Evolutionary conservation across 2,888 invertebrate genomes (phyloP).

Genomic region (Athalia cordata): DNA sequence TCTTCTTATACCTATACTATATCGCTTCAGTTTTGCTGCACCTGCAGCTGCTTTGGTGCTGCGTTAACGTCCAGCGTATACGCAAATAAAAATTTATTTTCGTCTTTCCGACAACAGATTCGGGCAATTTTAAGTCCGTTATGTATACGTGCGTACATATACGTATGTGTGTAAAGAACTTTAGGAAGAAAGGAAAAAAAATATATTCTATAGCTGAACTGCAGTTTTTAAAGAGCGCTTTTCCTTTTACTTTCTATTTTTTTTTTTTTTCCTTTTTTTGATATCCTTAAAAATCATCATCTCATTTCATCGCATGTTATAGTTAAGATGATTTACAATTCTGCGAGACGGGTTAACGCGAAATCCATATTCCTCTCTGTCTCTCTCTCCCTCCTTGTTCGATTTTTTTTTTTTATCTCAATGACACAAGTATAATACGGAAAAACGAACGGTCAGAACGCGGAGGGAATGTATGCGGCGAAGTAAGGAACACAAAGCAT

Average conservation of each 20-base stretch:
- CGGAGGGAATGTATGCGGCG: no score
- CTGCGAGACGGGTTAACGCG: neutral
- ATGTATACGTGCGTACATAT: neutral
- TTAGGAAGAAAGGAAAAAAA: neutral
- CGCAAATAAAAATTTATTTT: neutral
- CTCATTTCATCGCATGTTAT: no score
- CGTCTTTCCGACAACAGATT: constrained; percentile 5
- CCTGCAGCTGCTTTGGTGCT: neutral
- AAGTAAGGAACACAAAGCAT: constrained; percentile 2
- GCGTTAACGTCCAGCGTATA: no score
- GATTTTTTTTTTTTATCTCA: neutral
- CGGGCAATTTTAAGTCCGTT: neutral
- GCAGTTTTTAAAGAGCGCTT: neutral
- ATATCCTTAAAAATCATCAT: no score
- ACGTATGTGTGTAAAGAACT: neutral
- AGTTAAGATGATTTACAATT: no score
- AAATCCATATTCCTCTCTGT: neutral
- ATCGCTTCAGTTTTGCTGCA: neutral
- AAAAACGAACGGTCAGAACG: neutral
- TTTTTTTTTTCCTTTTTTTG: neutral
- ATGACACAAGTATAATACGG: neutral
- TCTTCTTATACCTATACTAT: neutral
- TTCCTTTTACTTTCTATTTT: neutral
- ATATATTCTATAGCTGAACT: no score
- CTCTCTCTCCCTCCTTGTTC: neutral